These are phyloP conservation scores for Onychomys torridus DNA, from an alignment of 2,797 vertebrate genomes.

Conservation along the genomic window DNA sequence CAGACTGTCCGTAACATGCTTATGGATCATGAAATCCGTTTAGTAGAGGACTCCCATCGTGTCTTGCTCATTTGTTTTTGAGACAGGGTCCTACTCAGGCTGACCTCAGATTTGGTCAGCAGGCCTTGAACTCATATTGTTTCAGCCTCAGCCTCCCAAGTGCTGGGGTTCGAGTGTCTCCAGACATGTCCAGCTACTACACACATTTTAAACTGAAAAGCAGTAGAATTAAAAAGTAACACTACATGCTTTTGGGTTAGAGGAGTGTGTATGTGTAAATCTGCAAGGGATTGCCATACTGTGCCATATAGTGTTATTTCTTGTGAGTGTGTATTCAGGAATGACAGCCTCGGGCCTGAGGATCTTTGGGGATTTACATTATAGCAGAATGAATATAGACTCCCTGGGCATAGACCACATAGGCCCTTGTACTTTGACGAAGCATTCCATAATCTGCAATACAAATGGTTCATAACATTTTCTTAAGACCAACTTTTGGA, in stretches of 20 bases:
- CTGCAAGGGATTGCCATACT: background rate
- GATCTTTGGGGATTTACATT: background rate
- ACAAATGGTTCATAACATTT: background rate
- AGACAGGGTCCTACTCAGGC: background rate
- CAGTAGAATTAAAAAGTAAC: background rate
- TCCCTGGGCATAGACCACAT: background rate
- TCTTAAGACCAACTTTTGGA: background rate
- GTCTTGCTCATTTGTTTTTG: background rate
- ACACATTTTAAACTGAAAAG: background rate
- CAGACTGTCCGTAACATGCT: background rate
- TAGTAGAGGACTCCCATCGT: background rate
- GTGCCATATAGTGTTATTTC: background rate
- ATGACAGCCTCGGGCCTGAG: no score
- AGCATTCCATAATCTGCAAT: background rate
- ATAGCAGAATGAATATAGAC: rapidly evolving
- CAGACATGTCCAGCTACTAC: background rate
- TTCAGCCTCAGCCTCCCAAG: background rate
- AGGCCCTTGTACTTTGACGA: background rate
- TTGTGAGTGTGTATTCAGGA: background rate
- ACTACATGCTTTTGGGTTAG: background rate
- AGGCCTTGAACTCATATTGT: background rate
- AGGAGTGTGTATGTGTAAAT: background rate
- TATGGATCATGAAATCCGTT: background rate
- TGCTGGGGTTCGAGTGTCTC: background rate
- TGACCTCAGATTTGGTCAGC: background rate